phyloP scores from a whole-genome alignment of 2,888 invertebrate genomes.

The Arenicola marina region DNA sequence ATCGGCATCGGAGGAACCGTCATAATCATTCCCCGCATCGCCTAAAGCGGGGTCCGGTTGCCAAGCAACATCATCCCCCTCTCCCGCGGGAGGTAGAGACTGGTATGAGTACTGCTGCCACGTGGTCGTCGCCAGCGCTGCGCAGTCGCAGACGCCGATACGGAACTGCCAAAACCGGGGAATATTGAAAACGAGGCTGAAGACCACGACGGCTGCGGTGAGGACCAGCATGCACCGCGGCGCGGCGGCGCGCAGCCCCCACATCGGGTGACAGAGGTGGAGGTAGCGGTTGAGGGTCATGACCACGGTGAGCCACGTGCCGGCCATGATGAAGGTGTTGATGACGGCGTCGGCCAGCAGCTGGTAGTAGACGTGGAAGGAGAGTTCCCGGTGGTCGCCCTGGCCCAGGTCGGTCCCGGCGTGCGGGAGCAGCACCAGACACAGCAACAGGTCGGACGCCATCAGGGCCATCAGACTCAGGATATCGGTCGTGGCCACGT shows the following conservation, averaged over 20 bases:
- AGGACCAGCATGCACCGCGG: not conserved
- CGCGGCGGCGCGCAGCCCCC: not conserved
- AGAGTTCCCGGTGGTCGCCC: not conserved
- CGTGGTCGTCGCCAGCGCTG: not conserved
- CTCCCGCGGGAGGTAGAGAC: too few relatives aligned
- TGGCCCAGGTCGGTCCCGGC: not conserved
- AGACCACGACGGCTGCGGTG: not conserved
- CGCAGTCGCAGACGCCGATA: not conserved
- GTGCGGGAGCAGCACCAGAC: not conserved
- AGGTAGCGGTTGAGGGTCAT: constrained; percentile 1
- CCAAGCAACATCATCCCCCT: not conserved
- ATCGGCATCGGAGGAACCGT: not conserved
- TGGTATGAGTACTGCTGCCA: too few relatives aligned
- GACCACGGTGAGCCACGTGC: not conserved
- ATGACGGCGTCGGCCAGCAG: not conserved
- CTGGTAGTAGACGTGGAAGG: not conserved
- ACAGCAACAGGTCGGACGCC: not conserved
- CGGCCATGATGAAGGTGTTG: constrained; percentile 2
- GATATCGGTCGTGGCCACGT: not conserved
- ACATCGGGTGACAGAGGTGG: constrained; percentile 1
- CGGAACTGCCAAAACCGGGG: not conserved
- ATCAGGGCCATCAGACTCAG: not conserved
- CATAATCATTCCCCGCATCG: too few relatives aligned
- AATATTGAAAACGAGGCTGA: not conserved
- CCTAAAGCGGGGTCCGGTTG: not conserved